A percentile compares a stretch with the other conserved stretches of the same genome.
These are phyloP conservation scores for Carapus acus DNA, from an alignment of 2,797 vertebrate species.

Conservation along the genomic window DNA sequence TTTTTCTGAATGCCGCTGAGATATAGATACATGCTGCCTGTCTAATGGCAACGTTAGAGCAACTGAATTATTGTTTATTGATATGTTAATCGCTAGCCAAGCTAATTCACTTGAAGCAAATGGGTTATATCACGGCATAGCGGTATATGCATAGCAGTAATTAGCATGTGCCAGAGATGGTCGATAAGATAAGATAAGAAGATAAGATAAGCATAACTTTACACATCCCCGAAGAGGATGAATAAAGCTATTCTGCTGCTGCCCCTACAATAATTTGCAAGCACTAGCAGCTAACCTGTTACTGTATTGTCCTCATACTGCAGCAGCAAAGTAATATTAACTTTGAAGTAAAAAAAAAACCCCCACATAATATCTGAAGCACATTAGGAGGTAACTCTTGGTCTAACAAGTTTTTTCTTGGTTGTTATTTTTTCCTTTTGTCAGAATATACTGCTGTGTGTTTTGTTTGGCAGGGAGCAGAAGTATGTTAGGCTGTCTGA, in stretches of 20 bases:
- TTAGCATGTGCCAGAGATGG: too few species aligned
- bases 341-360: too few species aligned
- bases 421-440: constrained; percentile 2
- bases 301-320: not conserved
- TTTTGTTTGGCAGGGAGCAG: constrained; percentile 16
- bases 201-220: not conserved
- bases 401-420: constrained; percentile 1
- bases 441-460: constrained; percentile 19
- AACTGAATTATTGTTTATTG: not conserved
- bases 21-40: not conserved
- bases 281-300: constrained; percentile 2
- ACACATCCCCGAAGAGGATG: not conserved
- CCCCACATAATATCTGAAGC: too few species aligned
- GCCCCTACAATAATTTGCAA: not conserved
- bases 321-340: constrained; percentile 4
- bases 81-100: not conserved
- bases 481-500: constrained; percentile 32
- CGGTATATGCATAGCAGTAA: too few species aligned
- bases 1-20: not conserved
- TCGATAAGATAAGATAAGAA: too few species aligned
- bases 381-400: too few species aligned
- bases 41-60: not conserved
- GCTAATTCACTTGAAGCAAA: not conserved
- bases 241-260: not conserved
- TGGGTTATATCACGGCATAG: not conserved